Base-by-base conservation (phyloP, 2,888 invertebrate species). In the Sialis lutaria region DNA sequence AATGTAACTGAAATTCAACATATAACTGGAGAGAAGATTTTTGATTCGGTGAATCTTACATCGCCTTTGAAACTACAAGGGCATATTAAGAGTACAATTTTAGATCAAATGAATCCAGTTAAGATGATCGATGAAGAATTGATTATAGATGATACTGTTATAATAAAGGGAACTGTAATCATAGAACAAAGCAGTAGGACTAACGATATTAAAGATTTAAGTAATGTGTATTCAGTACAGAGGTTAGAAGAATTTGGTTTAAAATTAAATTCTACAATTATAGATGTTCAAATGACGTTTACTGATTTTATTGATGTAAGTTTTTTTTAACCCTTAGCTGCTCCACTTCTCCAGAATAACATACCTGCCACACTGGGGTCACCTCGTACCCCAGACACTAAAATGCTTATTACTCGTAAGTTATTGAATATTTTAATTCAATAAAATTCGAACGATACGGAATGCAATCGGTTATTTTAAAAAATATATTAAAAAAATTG, bases 21-120 rank as follows among this genome's bases (percentile, higher is more conserved):
- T 33, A 62, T 74, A 4, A 59, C 58, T 1, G 70, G 68, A 1
- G 35, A 53, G 1, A 73, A 72, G 55, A 55, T 53, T 6, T 67
- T 73, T 48, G 63, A 67, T 42, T 60, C 63, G 48, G 56, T 74
- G 6, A 58, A 61, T 45, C 55, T 73, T 2, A 54, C 64, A 47
- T 65, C 68, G 41, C 66, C 67, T 1, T 64, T 75, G 31, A 50
- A 58, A 31, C 48, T 67, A 9, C 58, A 64, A 55, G 73, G 72
- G 6, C 64, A 64, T 54, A 61, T 73, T 46, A 56, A 60, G 32
- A 72, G 71, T 34, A 53, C 59, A 6, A 58, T 61, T 10, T 53
- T 69, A 5, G 60, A 64, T 8, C 56, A 60, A 40, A 63, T 70
- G 51, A 65, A 66, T 50, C 72, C 73, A 4, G 56, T 69, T 4